Conservation (phyloP, 2,797 vertebrate genomes). For the Hydrocynus forskahlii region DNA sequence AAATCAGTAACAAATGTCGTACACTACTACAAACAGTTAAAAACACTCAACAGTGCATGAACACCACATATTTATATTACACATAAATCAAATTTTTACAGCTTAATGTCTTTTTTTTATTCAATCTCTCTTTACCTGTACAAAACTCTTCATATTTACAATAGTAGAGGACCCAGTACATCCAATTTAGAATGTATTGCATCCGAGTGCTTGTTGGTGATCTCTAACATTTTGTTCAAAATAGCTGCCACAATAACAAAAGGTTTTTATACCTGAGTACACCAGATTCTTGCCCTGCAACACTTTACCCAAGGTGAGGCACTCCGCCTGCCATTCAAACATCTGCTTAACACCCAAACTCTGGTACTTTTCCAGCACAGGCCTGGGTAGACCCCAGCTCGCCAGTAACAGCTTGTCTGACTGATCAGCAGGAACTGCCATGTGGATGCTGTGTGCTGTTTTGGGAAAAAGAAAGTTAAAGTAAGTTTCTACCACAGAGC, state of each 20-base stretch:
- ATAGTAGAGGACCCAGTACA: too few relatives aligned
- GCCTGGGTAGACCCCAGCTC: conserved; percentile 91
- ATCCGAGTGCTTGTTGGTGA: too few relatives aligned
- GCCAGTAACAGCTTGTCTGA: conserved; percentile 87
- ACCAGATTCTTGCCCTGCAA: conserved; percentile 92
- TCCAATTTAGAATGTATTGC: too few relatives aligned
- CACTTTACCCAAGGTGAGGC: conserved; percentile 87
- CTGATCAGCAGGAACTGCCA: conserved; percentile 79
- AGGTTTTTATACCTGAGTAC: conserved; percentile 86
- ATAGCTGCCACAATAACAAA: neutral
- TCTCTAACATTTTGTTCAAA: neutral
- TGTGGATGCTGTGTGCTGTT: conserved; percentile 75
- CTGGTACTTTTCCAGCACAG: conserved; percentile 87
- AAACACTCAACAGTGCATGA: too few relatives aligned
- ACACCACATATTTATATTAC: too few relatives aligned
- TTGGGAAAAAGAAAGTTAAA: conserved; percentile 7
- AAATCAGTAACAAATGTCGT: too few relatives aligned
- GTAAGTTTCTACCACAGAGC: neutral
- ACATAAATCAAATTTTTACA: too few relatives aligned
- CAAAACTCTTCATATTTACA: too few relatives aligned
- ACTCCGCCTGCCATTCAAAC: conserved; percentile 98
- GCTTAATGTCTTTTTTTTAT: too few relatives aligned
- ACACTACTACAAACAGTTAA: too few relatives aligned
- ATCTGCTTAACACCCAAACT: conserved; percentile 87
- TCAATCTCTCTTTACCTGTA: too few relatives aligned